phyloP scores from a whole-genome alignment of 2,888 invertebrate species.

The Hydraecia micacea region DNA sequence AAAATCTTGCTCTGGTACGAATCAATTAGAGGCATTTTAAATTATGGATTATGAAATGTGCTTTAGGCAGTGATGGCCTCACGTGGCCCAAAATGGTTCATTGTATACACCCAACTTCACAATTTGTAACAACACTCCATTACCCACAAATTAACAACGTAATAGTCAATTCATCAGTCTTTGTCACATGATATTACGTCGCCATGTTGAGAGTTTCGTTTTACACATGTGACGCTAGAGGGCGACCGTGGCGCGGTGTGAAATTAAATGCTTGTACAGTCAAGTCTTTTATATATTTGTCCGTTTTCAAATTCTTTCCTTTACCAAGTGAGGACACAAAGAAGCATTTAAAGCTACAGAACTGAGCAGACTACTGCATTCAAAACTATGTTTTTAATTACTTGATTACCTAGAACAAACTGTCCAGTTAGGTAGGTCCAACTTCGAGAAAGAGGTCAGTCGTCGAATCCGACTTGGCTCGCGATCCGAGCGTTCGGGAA shows the following conservation, averaged over 20 bases:
- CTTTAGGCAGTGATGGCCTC: neutral
- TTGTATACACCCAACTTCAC: constrained; percentile 11
- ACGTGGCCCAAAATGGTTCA: neutral
- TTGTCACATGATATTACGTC: constrained; percentile 50
- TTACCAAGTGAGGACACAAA: neutral
- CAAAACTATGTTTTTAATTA: neutral
- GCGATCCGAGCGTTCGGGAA: too few species aligned
- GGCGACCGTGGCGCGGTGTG: constrained; percentile 48
- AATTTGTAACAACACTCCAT: constrained; percentile 39
- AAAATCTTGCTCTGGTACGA: neutral
- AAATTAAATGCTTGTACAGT: constrained; percentile 51
- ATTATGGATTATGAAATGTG: neutral
- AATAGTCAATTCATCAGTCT: constrained; percentile 55
- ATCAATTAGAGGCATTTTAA: neutral
- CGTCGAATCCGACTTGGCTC: too few species aligned
- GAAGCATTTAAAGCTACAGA: neutral
- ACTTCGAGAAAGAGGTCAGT: too few species aligned
- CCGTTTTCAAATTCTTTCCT: neutral
- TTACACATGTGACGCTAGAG: constrained; percentile 61
- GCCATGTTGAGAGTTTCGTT: constrained; percentile 58
- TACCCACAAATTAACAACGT: constrained; percentile 54
- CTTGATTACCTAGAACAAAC: neutral
- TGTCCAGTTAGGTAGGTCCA: too few species aligned
- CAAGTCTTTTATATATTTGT: neutral
- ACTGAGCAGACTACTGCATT: neutral